Percentiles rank a stretch among this genome's conserved stretches.
These are phyloP conservation scores for Brachionus manjavacas DNA, from an alignment of 1,140 invertebrate genomes.

Conservation along the genomic window DNA sequence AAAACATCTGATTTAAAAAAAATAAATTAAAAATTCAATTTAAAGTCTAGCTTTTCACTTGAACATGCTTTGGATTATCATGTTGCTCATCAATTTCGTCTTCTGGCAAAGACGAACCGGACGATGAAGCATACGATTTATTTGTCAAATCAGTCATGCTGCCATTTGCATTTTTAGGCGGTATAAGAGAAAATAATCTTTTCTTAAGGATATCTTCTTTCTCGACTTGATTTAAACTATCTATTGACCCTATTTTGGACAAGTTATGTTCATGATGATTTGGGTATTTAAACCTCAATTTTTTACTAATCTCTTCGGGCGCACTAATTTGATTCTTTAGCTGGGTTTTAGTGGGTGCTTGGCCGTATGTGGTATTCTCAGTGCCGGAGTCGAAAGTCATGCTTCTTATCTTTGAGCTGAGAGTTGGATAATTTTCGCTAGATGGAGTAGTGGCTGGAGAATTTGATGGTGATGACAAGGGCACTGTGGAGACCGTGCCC, in stretches of 20 bases:
- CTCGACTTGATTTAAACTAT: neutral
- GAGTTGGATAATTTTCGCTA: neutral
- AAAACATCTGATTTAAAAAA: neutral
- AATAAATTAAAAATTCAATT: neutral
- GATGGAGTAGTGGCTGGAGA: neutral
- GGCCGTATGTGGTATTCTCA: neutral
- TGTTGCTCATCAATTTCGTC: neutral
- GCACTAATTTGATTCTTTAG: neutral
- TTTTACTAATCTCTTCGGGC: neutral
- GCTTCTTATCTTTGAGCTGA: neutral
- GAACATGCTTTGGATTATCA: neutral
- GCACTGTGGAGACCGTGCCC: neutral
- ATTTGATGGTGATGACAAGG: neutral
- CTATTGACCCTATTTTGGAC: slow-evolving; percentile 7
- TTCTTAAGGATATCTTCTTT: neutral
- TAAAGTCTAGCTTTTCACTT: neutral
- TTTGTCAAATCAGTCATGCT: neutral
- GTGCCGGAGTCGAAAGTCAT: neutral
- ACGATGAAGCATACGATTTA: neutral
- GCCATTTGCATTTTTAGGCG: neutral
- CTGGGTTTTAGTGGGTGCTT: neutral
- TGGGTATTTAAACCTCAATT: neutral
- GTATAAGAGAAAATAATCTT: neutral
- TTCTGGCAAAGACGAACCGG: slow-evolving; percentile 18
- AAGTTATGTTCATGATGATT: neutral